phyloP scores from a whole-genome alignment of 2,113 vertebrate species.

The Phyllostomus hastatus region DNA sequence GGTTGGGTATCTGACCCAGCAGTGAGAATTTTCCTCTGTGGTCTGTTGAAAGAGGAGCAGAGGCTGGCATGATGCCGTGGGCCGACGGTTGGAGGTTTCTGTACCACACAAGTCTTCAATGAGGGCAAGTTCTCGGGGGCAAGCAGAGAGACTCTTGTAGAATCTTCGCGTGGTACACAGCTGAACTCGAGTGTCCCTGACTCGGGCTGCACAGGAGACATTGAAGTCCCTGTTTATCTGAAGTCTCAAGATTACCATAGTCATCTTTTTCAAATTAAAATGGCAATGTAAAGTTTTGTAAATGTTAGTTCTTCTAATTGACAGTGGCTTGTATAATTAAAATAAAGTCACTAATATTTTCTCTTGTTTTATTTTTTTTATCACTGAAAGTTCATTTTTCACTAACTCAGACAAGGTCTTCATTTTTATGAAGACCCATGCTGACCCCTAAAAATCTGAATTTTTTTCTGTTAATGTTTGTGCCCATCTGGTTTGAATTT shows the following conservation, averaged over 20 bases:
- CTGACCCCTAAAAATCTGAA: conserved; percentile 85
- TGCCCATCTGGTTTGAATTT: conserved; percentile 90
- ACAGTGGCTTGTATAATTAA: conserved; percentile 80
- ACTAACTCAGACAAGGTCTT: conserved; percentile 83
- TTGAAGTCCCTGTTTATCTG: conserved; percentile 54
- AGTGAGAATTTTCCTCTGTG: conserved; percentile 70
- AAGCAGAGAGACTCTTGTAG: conserved; percentile 59
- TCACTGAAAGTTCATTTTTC: conserved; percentile 78
- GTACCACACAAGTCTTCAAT: conserved; percentile 63
- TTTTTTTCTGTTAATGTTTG: conserved; percentile 82
- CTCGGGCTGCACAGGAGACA: conserved; percentile 23
- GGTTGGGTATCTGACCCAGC: conserved; percentile 72
- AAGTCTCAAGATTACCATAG: conserved; percentile 65
- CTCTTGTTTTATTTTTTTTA: conserved; percentile 77
- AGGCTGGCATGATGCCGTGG: conserved; percentile 59
- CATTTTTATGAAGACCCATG: conserved; percentile 84
- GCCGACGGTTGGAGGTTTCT: conserved; percentile 65
- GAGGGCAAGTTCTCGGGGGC: conserved; percentile 58
- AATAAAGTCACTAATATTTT: conserved; percentile 81
- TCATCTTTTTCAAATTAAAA: conserved; percentile 81
- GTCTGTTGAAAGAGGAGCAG: conserved; percentile 70
- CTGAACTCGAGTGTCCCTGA: conserved; percentile 42
- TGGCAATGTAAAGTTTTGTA: conserved; percentile 77
- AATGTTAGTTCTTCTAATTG: conserved; percentile 82
- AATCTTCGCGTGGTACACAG: conserved; percentile 46